Conservation (phyloP, 2,113 vertebrate genomes). For the Pristiophorus japonicus region DNA sequence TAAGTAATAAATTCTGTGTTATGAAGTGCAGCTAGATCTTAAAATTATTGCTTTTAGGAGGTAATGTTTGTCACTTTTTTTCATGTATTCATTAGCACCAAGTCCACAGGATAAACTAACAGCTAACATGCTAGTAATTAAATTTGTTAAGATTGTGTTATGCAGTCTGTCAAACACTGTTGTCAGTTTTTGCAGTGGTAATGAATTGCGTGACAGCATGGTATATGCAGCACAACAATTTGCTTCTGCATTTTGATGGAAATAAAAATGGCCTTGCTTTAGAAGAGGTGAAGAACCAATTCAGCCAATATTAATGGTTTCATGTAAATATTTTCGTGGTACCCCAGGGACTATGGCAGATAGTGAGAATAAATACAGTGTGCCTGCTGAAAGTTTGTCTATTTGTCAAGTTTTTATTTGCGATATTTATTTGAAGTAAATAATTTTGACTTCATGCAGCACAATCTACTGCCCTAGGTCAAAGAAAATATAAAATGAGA, state of each 20-base stretch:
- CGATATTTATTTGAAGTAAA: neutral
- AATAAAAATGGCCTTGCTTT: neutral
- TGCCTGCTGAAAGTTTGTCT: neutral
- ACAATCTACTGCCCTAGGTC: neutral
- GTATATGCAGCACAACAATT: neutral
- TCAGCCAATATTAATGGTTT: neutral
- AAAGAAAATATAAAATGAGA: neutral
- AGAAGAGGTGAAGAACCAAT: neutral
- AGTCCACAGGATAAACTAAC: constrained; percentile 47
- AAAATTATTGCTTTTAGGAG: neutral
- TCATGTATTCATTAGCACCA: constrained; percentile 46
- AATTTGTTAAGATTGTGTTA: constrained; percentile 55
- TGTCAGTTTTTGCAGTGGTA: constrained; percentile 55
- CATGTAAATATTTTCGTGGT: neutral
- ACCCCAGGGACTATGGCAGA: neutral
- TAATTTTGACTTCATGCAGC: neutral
- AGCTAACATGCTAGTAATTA: constrained; percentile 56
- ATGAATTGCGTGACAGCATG: constrained; percentile 44
- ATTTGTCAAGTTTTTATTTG: neutral
- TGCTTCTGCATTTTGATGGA: neutral
- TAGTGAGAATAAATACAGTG: neutral
- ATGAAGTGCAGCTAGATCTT: neutral
- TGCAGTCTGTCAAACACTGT: constrained; percentile 51
- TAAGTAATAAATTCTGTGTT: neutral
- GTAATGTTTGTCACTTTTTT: constrained; percentile 49